A percentile compares a stretch with the other conserved stretches of the same genome.
Conservation (phyloP, 2,797 vertebrate genomes). For the Darevskia mixta region DNA sequence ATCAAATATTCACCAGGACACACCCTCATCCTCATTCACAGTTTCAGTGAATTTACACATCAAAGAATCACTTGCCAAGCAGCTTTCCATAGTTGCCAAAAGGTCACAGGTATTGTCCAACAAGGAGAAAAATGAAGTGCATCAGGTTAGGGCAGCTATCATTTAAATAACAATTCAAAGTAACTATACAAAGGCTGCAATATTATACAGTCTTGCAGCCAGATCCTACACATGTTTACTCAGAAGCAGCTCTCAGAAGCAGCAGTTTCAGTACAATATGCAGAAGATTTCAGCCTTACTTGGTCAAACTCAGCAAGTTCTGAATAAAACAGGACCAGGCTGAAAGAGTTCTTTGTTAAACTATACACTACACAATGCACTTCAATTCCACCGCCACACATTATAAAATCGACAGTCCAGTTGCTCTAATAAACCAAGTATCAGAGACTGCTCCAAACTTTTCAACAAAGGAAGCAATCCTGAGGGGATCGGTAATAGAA, state of each 20-base stretch:
- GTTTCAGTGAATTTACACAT: constrained; percentile 68
- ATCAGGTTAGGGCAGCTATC: background rate
- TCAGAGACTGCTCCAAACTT: background rate
- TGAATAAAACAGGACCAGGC: background rate
- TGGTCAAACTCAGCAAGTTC: background rate
- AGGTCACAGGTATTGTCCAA: background rate
- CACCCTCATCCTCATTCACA: constrained; percentile 67
- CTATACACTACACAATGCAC: background rate
- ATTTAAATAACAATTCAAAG: background rate
- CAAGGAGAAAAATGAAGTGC: background rate
- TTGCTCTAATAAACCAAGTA: background rate
- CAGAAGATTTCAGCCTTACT: background rate
- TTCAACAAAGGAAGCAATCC: constrained; percentile 41
- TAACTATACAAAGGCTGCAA: background rate
- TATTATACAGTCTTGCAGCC: background rate
- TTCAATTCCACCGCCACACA: background rate
- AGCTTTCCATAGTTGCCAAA: constrained; percentile 48
- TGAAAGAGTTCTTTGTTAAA: background rate
- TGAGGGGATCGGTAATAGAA: background rate
- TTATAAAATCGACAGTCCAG: background rate
- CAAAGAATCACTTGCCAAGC: constrained; percentile 51
- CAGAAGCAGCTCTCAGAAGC: background rate
- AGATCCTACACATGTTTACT: background rate
- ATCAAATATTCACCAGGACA: constrained; percentile 54
- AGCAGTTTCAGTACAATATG: no score